Conservation (phyloP, 2,797 vertebrate species). For the Borostomias antarcticus region DNA sequence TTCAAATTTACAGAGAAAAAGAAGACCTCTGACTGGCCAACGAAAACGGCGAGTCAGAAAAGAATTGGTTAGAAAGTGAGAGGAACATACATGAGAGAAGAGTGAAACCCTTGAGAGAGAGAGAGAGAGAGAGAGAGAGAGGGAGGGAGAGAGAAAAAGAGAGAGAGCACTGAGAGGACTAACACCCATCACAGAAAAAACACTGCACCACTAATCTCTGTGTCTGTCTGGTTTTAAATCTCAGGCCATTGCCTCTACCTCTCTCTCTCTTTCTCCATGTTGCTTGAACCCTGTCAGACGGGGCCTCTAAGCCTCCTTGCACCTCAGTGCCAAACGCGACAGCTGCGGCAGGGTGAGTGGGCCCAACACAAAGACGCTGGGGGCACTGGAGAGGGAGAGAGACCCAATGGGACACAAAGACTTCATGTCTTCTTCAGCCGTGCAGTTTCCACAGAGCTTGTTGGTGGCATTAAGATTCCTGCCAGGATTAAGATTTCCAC, state of each 20-base stretch:
- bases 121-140: slow-evolving; percentile 19
- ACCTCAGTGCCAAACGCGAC: slow-evolving; percentile 10
- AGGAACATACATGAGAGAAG: neutral
- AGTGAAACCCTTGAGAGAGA: slow-evolving; percentile 1
- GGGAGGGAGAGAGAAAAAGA: slow-evolving; percentile 19
- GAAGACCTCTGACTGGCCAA: slow-evolving; percentile 1
- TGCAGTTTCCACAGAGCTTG: no score
- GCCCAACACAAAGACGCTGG: slow-evolving; percentile 6
- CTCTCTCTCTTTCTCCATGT: neutral
- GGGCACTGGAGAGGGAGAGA: neutral
- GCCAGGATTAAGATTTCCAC: neutral
- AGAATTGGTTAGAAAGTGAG: neutral
- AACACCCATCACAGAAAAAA: neutral
- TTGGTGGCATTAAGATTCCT: no score
- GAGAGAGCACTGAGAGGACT: neutral
- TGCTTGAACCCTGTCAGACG: neutral
- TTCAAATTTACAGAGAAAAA: neutral
- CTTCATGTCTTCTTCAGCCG: slow-evolving; percentile 2
- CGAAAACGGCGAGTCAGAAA: neutral
- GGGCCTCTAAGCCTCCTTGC: neutral
- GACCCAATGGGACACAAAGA: neutral
- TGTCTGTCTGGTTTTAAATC: neutral
- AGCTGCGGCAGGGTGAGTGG: slow-evolving; percentile 10
- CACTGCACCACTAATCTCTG: slow-evolving; percentile 1
- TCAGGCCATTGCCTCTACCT: neutral